Evolutionary conservation across 2,888 invertebrate species (phyloP).

Genomic region (Drosophila mettleri): DNA sequence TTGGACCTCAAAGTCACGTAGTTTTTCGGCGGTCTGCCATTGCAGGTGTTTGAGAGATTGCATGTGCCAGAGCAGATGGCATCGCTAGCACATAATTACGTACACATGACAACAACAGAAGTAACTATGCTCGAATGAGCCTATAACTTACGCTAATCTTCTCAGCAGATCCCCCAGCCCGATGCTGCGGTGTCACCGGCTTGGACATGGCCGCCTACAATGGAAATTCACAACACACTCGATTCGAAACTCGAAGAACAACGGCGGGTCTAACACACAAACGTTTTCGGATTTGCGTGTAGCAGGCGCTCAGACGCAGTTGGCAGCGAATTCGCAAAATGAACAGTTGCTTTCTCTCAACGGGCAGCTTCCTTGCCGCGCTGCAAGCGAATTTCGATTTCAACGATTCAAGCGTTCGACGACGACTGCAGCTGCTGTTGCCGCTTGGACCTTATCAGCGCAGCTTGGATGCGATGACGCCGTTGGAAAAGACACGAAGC

Average conservation of each 20-base stretch:
- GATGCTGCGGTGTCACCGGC: conserved; percentile 70
- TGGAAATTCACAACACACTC: conserved; percentile 45
- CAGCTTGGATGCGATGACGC: conserved; percentile 28
- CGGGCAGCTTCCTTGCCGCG: conserved; percentile 4
- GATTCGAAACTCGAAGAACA: conserved; percentile 27
- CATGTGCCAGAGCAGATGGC: conserved; percentile 5
- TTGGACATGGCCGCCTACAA: conserved; percentile 60
- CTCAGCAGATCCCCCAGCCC: conserved; percentile 46
- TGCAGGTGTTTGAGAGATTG: conserved; percentile 29
- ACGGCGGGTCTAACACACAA: conserved; percentile 58
- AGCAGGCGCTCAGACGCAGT: conserved; percentile 70
- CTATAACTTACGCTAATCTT: conserved; percentile 72
- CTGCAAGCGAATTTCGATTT: conserved; percentile 30
- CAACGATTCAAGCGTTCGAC: conserved; percentile 57
- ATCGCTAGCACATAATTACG: conserved; percentile 34
- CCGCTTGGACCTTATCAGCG: conserved; percentile 59
- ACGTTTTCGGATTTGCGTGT: conserved; percentile 58
- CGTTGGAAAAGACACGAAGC: conserved; percentile 37
- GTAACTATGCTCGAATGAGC: neutral
- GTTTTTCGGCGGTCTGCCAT: conserved; percentile 11
- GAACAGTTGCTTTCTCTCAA: conserved; percentile 9
- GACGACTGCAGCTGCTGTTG: conserved; percentile 55
- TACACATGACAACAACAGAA: neutral
- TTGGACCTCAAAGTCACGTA: conserved; percentile 19
- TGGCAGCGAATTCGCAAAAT: conserved; percentile 32